Evolutionary conservation across 2,888 invertebrate species (phyloP).

Genomic region (Sarcophaga caerulescens): DNA sequence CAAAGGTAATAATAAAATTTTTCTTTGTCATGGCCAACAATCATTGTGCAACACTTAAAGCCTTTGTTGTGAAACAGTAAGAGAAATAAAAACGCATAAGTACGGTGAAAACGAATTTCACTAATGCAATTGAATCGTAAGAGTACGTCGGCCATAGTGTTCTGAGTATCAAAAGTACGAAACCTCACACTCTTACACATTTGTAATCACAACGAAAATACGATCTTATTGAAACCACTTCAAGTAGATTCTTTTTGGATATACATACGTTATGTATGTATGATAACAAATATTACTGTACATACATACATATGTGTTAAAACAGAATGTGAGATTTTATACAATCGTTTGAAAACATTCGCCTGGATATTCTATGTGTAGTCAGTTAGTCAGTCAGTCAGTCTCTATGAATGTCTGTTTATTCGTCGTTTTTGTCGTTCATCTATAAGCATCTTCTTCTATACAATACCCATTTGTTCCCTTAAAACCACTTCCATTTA

Average conservation of each 20-base stretch:
- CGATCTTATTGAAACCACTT: slow-evolving; percentile 30
- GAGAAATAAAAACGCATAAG: no score
- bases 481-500: slow-evolving; percentile 68
- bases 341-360: neutral
- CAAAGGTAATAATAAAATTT: no score
- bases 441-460: slow-evolving; percentile 20
- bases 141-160: no score
- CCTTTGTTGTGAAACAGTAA: no score
- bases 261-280: neutral
- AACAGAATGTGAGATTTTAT: no score
- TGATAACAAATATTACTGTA: neutral
- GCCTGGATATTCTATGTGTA: neutral
- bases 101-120: no score
- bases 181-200: no score
- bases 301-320: neutral
- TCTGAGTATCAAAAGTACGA: no score
- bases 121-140: no score
- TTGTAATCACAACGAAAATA: neutral
- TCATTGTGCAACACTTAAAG: no score
- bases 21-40: no score
- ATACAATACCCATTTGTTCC: slow-evolving; percentile 48
- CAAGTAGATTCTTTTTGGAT: slow-evolving; percentile 34
- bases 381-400: neutral
- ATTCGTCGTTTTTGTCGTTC: neutral
- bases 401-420: neutral